Evolutionary conservation across 2,797 vertebrate genomes (phyloP).

Genomic region (Dallia pectoralis): DNA sequence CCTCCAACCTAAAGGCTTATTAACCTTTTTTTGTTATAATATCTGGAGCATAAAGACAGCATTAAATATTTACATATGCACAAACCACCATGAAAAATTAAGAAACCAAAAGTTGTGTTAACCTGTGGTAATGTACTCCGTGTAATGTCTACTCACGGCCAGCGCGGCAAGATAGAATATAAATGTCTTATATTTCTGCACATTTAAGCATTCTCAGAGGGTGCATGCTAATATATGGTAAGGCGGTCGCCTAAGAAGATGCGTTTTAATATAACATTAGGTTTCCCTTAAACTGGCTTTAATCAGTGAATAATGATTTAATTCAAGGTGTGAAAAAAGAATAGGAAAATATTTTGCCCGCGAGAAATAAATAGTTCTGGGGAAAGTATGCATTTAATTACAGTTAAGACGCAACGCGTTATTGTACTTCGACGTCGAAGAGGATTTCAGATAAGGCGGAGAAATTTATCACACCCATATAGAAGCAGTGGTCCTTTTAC

Average conservation of each 20-base stretch:
- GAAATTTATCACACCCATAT: conserved; percentile 44
- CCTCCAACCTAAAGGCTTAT: conserved; percentile 70
- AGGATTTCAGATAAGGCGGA: conserved; percentile 35
- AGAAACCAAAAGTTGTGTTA: conserved; percentile 79
- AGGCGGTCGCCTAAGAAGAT: conserved; percentile 57
- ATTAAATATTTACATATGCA: conserved; percentile 81
- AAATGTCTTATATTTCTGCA: conserved; percentile 61
- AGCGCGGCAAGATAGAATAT: conserved; percentile 39
- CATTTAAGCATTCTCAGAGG: conserved; percentile 68
- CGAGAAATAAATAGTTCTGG: conserved; percentile 65
- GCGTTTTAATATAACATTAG: conserved; percentile 82
- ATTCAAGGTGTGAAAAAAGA: conserved; percentile 62
- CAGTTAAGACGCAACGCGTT: conserved; percentile 40
- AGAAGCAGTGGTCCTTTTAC: not conserved
- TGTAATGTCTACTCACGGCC: conserved; percentile 70
- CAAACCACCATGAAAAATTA: conserved; percentile 79
- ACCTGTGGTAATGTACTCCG: conserved; percentile 71
- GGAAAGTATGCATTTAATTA: conserved; percentile 63
- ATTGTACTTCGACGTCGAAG: conserved; percentile 43
- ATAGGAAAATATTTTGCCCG: conserved; percentile 57
- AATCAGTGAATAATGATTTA: conserved; percentile 75
- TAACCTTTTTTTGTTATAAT: conserved; percentile 78
- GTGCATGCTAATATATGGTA: conserved; percentile 75
- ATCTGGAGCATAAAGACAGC: conserved; percentile 74
- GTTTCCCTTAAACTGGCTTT: conserved; percentile 76